A percentile compares a stretch with the other conserved stretches of the same genome.
These are phyloP conservation scores for Amphiprion clarkii DNA, from an alignment of 2,797 vertebrate species.

Conservation along the genomic window DNA sequence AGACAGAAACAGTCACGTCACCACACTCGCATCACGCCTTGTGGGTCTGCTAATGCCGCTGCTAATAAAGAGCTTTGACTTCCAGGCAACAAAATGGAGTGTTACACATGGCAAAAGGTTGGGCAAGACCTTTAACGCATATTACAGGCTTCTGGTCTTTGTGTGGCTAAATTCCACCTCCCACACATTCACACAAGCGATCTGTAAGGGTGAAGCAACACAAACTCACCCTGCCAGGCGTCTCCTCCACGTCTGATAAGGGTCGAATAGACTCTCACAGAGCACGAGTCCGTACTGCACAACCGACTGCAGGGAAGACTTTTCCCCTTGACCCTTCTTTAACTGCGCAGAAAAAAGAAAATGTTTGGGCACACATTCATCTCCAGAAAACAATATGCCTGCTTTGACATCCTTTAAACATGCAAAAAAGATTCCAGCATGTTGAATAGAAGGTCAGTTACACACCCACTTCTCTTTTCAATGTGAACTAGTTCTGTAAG, in stretches of 20 bases:
- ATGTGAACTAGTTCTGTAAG: conserved; percentile 66
- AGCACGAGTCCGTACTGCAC: conserved; percentile 91
- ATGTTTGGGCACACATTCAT: conserved; percentile 15
- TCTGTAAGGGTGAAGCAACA: conserved; percentile 28
- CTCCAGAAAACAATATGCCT: conserved; percentile 17
- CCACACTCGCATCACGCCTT: conserved; percentile 32
- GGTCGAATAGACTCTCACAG: conserved; percentile 95
- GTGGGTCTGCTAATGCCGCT: conserved; percentile 19
- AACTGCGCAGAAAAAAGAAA: conserved; percentile 79
- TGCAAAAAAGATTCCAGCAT: conserved; percentile 36
- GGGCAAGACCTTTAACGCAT: conserved; percentile 43
- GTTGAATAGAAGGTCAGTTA: conserved; percentile 41
- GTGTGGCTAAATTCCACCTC: conserved; percentile 48
- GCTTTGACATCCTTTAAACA: conserved; percentile 12
- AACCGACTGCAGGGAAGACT: conserved; percentile 81
- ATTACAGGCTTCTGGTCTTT: conserved; percentile 38
- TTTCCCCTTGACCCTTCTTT: conserved; percentile 76
- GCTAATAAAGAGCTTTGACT: conserved; percentile 34
- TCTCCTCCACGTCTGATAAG: conserved; percentile 96
- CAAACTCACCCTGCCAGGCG: conserved; percentile 91
- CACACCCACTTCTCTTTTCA: conserved; percentile 60
- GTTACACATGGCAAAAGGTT: conserved; percentile 53
- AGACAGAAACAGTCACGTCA: conserved; percentile 62
- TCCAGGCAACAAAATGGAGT: conserved; percentile 42
- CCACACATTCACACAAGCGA: conserved; percentile 52